Evolutionary conservation across 1,140 invertebrate genomes (phyloP), one percentile per base, ranked within the genome.

Genomic region (Aricia agestis): DNA sequence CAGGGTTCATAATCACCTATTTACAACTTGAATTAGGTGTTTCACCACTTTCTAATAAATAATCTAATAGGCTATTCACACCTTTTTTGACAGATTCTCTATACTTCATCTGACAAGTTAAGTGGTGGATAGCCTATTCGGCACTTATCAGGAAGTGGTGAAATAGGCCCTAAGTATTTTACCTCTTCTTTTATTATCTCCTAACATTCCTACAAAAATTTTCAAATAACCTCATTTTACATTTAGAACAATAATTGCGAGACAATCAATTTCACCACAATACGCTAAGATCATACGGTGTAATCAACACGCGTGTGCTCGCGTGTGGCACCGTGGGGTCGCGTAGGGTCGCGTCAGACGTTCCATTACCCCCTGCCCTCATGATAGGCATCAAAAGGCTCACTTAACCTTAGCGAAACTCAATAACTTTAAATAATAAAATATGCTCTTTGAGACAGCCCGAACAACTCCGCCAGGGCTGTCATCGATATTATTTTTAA

Each of bases 341-440:
- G 10, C 45, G 45, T 52, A 10, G 45, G 81, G 76, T 77, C 80
- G 76, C 81, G 84, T 69, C 74, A 76, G 85, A 85, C 84, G 74
- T 74, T 76, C 78, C 80, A 81, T 81, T 78, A 76, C 77, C 78
- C 77, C 78, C 25, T 3, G 25, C 25, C 36, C 74, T 76, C 76
- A 76, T 78, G 78, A 80, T 81, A 86, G 80, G 78, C 81, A 78
- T 89, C 84, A 88, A 87, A 87, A 87, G 85, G 84, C 81, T 84
- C 85, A 88, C 86, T 90, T 90, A 90, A 86, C 86, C 87, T 90
- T 86, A 87, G 83, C 84, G 86, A 87, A 88, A 90, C 86, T 90
- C 85, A 88, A 90, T 90, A 90, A 87, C 84, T 87, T 86, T 90
- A 87, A 88, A 88, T 90, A 88, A 88, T 90, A 88, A 86, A n/a